Evolutionary conservation across 2,888 invertebrate genomes (phyloP), one percentile per base, ranked within the genome.

Genomic region (Calliopum simillimum): DNA sequence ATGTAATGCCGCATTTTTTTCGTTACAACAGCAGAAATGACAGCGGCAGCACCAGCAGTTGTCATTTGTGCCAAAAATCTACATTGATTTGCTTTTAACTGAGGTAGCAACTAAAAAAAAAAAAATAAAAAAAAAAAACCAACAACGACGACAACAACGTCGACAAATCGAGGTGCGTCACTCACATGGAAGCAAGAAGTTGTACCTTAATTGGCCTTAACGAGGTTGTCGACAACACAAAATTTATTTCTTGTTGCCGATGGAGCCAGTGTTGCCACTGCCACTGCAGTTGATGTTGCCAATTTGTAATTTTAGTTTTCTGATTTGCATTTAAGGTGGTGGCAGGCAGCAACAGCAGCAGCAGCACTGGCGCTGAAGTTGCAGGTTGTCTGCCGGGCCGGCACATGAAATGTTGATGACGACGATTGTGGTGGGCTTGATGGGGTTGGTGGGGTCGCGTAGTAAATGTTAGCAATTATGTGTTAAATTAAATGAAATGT

Each of bases 401-500:
- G 63, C n/a, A n/a, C 33, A 33, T 33, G 33, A 33, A 33, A 33
- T 33, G 33, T 33, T 33, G 33, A 1, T 33, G 33, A 33, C 8
- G 33, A 33, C 8, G 33, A 8, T 33, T 5, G 33, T n/a, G n/a
- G n/a, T n/a, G n/a, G n/a, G n/a, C n/a, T n/a, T n/a, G n/a, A n/a
- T n/a, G n/a, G n/a, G n/a, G n/a, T n/a, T n/a, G 33, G 8, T 33
- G 33, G 33, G 33, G 33, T 33, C 33, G 33, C 8, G 33, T 33
- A 33, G 33, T 33, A 51, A 64, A 53, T 64, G 64, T 53, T 51
- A 16, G 49, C 63, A 49, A 33, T 46, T 21, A 23, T 47, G 23
- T 49, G 63, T 25, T 49, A 63, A 63, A 63, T 63, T 63, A 63
- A 63, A 63, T 49, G 63, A 63, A 63, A 51, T 63, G 49, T 63